Base-by-base conservation (phyloP, 2,888 invertebrate species). In the Trachelus stipa region DNA sequence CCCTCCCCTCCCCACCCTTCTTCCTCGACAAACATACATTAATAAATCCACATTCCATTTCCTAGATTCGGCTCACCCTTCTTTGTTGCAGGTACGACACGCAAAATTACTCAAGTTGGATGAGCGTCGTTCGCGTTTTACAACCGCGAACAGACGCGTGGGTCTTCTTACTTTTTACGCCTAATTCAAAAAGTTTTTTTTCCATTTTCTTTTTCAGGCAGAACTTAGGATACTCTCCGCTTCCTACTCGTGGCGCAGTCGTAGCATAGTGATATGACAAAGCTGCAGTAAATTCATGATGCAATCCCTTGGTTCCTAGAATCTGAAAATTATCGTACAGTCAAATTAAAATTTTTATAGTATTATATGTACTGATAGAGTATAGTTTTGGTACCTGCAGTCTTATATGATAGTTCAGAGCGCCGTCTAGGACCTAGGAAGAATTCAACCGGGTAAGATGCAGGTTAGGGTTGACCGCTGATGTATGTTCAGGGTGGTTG, bases 51-150 rank as follows among this genome's bases (percentile, higher is more conserved):
- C 31, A 71, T 71, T 71, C 31, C 71, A 71, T 71, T 71, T 71
- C 12, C 12, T 12, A 31, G 56, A 56, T 34, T 12, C 31, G 12
- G 33, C 31, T 56, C 56, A 23, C 71, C 71, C 71, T 71, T 34
- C 71, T 34, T 23, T 9, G 4, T 34, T 30, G 23, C 1, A 6
- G 2, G 23, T 9, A 56, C 15, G 56, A 56, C 56, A 23, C 56
- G 71, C 31, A 71, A 73, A 78, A 76, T 76, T 75, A 78, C 78
- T 68, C 68, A 78, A 78, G 78, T 78, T 78, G 76, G 76, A 78
- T 78, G 78, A 78, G 73, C 75, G 73, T 78, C 78, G 68, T 78
- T 78, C 78, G 75, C 75, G 78, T 76, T 78, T 78, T 78, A 78
- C 78, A 78, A n/a, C 78, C 69, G 40, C 31, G 73, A 37, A 33